A percentile compares a stretch with the other conserved stretches of the same genome.
These are phyloP conservation scores for Archips crataeganus DNA, from an alignment of 2,888 invertebrate genomes.

Conservation along the genomic window DNA sequence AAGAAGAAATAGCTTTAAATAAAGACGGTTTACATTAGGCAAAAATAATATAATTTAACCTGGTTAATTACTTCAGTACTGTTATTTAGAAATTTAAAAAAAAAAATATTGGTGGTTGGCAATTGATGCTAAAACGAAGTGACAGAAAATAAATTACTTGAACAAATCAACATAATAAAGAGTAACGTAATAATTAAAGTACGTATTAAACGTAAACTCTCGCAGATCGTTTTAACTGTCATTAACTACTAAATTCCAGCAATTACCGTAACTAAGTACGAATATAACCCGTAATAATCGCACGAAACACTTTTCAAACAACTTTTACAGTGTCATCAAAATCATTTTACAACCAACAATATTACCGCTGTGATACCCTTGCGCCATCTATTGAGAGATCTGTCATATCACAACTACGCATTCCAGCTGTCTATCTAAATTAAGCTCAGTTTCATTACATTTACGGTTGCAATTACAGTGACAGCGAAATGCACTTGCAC, in stretches of 20 bases:
- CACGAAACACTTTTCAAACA: slow-evolving; percentile 42
- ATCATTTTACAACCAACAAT: slow-evolving; percentile 40
- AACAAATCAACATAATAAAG: neutral
- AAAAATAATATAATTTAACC: too few relatives aligned
- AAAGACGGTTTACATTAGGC: too few relatives aligned
- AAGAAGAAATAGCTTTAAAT: too few relatives aligned
- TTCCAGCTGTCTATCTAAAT: slow-evolving; percentile 52
- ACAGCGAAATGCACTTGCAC: slow-evolving; percentile 72
- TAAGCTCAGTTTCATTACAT: slow-evolving; percentile 59
- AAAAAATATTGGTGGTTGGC: too few relatives aligned
- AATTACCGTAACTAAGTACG: slow-evolving; percentile 40
- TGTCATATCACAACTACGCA: slow-evolving; percentile 52
- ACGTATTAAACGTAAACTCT: neutral
- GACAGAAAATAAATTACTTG: neutral
- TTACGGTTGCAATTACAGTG: slow-evolving; percentile 74
- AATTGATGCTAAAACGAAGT: too few relatives aligned
- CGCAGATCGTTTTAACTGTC: slow-evolving; percentile 27
- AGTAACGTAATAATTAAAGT: neutral
- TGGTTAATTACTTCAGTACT: too few relatives aligned
- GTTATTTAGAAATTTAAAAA: too few relatives aligned
- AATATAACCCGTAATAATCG: slow-evolving; percentile 41
- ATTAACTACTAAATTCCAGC: slow-evolving; percentile 37
- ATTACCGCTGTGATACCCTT: slow-evolving; percentile 37
- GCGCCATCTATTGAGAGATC: slow-evolving; percentile 49
- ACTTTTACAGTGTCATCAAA: slow-evolving; percentile 43